Conservation (phyloP, 1,140 invertebrate genomes). For the Asbolus verrucosus region DNA sequence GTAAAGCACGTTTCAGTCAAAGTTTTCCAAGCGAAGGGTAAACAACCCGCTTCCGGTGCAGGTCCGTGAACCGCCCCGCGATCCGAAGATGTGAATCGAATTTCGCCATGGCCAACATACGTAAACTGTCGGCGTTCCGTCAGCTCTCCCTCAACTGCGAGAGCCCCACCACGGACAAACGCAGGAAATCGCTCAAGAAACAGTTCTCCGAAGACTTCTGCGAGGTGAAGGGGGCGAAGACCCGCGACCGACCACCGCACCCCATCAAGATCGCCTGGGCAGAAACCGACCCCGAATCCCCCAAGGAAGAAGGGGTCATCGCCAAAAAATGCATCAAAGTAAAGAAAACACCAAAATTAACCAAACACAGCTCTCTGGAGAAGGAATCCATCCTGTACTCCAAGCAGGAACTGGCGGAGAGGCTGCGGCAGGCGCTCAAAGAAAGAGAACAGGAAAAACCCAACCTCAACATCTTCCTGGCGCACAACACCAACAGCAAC, state of each 20-base stretch:
- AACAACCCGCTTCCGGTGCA: slow-evolving; percentile 50
- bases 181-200: slow-evolving; percentile 57
- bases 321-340: slow-evolving; percentile 59
- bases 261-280: slow-evolving; percentile 60
- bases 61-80: slow-evolving; percentile 42
- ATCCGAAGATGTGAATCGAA: slow-evolving; percentile 41
- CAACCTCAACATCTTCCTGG: slow-evolving; percentile 70
- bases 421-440: slow-evolving; percentile 68
- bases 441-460: slow-evolving; percentile 67
- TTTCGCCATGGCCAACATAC: slow-evolving; percentile 44
- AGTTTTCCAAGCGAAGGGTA: slow-evolving; percentile 57
- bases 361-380: slow-evolving; percentile 56
- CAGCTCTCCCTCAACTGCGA: slow-evolving; percentile 60
- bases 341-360: slow-evolving; percentile 51
- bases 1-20: slow-evolving; percentile 60
- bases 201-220: slow-evolving; percentile 60
- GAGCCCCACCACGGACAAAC: slow-evolving; percentile 41
- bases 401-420: slow-evolving; percentile 68
- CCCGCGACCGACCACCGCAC: slow-evolving; percentile 49
- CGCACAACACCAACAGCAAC: slow-evolving; percentile 63
- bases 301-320: slow-evolving; percentile 55
- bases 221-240: slow-evolving; percentile 47
- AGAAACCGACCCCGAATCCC: slow-evolving; percentile 33
- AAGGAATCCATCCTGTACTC: slow-evolving; percentile 69
- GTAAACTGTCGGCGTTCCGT: slow-evolving; percentile 55